Percentiles rank a stretch among this genome's conserved stretches.
Conservation (phyloP, 1,140 invertebrate genomes). For the Babylonia areolata region DNA sequence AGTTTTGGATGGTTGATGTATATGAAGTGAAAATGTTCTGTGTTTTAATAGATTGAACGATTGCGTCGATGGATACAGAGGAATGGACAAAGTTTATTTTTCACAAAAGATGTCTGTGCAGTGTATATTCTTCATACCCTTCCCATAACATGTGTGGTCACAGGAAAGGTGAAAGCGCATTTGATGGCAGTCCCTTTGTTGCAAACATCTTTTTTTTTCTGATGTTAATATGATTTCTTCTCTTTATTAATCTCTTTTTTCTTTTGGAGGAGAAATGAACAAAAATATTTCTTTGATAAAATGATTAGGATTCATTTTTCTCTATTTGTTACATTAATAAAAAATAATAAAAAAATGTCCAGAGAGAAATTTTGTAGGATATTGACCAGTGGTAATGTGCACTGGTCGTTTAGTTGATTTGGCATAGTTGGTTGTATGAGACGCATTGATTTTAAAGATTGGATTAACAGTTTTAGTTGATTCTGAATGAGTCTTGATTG, state of each 20-base stretch:
- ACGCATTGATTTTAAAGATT: neutral
- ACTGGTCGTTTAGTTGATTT: neutral
- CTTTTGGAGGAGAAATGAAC: too few species aligned
- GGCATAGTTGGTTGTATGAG: neutral
- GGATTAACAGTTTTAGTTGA: neutral
- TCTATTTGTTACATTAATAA: too few species aligned
- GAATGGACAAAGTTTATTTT: neutral
- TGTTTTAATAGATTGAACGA: neutral
- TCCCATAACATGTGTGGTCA: neutral
- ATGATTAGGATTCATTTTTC: too few species aligned
- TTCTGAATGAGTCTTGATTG: neutral
- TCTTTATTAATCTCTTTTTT: too few species aligned
- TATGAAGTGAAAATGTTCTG: neutral
- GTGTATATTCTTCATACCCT: neutral
- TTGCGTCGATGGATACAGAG: neutral
- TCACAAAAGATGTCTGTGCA: too few species aligned
- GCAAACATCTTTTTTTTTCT: too few species aligned
- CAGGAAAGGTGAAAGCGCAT: neutral
- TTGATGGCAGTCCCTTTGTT: too few species aligned
- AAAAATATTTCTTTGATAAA: too few species aligned
- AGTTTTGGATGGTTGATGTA: neutral
- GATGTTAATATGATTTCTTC: too few species aligned
- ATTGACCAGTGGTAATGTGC: neutral
- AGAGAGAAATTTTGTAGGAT: neutral
- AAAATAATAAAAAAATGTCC: too few species aligned